Base-by-base conservation (phyloP, 2,888 invertebrate species). In the Hesperia comma region DNA sequence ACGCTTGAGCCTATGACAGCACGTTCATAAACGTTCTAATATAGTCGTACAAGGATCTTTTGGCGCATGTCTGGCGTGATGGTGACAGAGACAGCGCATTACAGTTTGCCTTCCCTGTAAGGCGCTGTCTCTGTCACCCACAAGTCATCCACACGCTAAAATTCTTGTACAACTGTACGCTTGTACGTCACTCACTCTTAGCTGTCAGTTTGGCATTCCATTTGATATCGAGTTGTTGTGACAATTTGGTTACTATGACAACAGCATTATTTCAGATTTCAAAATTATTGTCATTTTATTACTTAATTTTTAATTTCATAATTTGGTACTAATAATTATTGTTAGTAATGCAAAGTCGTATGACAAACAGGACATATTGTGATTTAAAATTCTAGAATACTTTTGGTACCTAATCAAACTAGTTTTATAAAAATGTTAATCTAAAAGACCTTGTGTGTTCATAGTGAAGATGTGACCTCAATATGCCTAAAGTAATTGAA, bases 401-500 rank as follows among this genome's bases (percentile, higher is more conserved):
- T 41, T 41, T 41, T 14, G 6, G 6, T 19, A 19, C 10, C 19
- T 49, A 17, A 17, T 6, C 5, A 49, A 19, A 19, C 8, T 10
- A 12, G 10, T 49, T 49, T 12, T 6, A 0, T 19, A 19, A 49
- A 49, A n/a, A 49, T 19, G 19, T 19, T 49, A 10, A 49, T 49
- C 4, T 49, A 49, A 19, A 46, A 49, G 12, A 49, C 49, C 19
- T 49, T 19, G 19, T 49, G 19, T 49, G 49, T 12, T 19, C 19
- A 12, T 19, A 12, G 33, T 51, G 19, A 26, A 40, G 61, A 17
- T 62, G 49, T 19, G 49, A 41, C 54, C 53, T 41, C 40, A 85
- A 72, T 68, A 92, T 92, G 92, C 92, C 92, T 70, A 94, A 94
- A 88, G 89, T 90, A 69, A 93, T 94, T 72, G 92, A 94, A 78